These are phyloP conservation scores for Schizotus pectinicornis DNA, from an alignment of 2,888 invertebrate species.

Conservation along the genomic window DNA sequence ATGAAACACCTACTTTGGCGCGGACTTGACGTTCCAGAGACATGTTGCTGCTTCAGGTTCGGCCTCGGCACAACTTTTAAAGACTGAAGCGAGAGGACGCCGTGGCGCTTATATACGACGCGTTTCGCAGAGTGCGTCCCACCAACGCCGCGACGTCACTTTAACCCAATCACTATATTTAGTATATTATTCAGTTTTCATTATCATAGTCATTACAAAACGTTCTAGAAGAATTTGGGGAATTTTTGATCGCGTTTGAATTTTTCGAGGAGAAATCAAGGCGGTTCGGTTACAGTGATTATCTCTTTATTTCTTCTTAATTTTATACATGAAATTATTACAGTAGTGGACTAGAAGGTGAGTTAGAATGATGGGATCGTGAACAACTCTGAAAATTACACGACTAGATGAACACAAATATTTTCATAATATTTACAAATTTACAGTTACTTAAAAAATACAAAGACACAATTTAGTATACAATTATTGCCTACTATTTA, in stretches of 20 bases:
- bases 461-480: conserved; percentile 36
- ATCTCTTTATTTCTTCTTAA: conserved; percentile 18
- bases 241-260: background rate
- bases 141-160: conserved; percentile 31
- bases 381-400: conserved; percentile 29
- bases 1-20: conserved; percentile 74
- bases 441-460: conserved; percentile 34
- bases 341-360: conserved; percentile 46
- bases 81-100: conserved; percentile 49
- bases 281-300: conserved; percentile 10
- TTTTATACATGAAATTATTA: conserved; percentile 46
- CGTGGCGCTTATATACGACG: conserved; percentile 53
- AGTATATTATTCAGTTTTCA: conserved; percentile 53
- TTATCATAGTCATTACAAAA: conserved; percentile 33
- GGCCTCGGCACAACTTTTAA: conserved; percentile 42
- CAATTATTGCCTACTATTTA: conserved; percentile 24
- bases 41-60: conserved; percentile 63
- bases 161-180: conserved; percentile 49
- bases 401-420: conserved; percentile 31
- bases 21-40: conserved; percentile 93
- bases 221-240: conserved; percentile 32
- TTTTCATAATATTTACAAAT: conserved; percentile 36
- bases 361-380: conserved; percentile 21
- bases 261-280: conserved; percentile 1
- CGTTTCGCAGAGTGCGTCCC: conserved; percentile 14